Conservation (phyloP, 2,797 vertebrate genomes). For the Babyrousa celebensis region DNA sequence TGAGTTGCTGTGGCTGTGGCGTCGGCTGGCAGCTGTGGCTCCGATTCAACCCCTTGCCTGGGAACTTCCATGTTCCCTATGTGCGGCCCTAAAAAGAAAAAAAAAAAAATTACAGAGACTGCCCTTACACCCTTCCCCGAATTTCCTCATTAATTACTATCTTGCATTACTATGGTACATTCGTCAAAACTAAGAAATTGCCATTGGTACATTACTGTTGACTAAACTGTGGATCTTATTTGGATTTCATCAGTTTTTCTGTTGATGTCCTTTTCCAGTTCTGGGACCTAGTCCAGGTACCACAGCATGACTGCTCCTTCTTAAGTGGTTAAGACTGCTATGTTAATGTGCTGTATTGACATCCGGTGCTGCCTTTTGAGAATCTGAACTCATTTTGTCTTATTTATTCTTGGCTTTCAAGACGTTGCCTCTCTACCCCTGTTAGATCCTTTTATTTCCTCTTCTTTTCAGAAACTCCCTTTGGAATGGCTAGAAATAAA, state of each 20-base stretch:
- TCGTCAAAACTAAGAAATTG: background rate
- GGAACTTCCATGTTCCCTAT: too few relatives aligned
- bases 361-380: fast-evolving
- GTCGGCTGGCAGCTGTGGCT: too few relatives aligned
- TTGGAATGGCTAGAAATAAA: background rate
- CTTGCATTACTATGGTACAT: background rate
- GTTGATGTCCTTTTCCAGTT: background rate
- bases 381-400: background rate
- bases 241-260: conserved; percentile 59
- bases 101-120: background rate
- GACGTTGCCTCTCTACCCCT: background rate
- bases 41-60: too few relatives aligned
- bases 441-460: background rate
- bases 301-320: background rate
- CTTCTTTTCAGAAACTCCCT: conserved; percentile 9
- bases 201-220: background rate
- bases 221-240: conserved; percentile 7
- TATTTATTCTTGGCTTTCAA: background rate
- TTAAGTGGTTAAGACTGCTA: background rate
- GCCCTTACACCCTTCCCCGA: background rate
- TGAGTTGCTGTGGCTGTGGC: too few relatives aligned
- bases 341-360: background rate
- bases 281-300: background rate
- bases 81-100: too few relatives aligned
- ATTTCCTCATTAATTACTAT: background rate